Evolutionary conservation across 2,797 vertebrate genomes (phyloP).

Genomic region (Manis pentadactyla): DNA sequence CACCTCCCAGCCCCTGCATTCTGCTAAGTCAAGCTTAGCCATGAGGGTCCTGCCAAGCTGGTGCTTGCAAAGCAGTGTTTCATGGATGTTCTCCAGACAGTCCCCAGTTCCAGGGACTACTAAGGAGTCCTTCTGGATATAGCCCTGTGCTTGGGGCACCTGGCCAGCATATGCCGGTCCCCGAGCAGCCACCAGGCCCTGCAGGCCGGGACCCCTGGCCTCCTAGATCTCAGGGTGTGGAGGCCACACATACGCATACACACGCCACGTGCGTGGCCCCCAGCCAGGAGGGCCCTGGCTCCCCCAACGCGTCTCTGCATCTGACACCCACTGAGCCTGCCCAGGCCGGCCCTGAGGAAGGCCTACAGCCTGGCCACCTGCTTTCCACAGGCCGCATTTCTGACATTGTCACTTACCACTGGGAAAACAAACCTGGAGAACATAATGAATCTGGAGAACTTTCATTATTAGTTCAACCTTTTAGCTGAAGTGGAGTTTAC

Average conservation of each 20-base stretch:
- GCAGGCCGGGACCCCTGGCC: not conserved
- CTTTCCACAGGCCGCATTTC: not conserved
- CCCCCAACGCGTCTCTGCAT: too few relatives aligned
- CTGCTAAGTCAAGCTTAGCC: not conserved
- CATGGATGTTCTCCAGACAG: rapidly evolving
- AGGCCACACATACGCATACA: too few relatives aligned
- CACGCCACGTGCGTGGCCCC: rapidly evolving
- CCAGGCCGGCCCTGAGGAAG: rapidly evolving
- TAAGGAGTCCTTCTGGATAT: not conserved
- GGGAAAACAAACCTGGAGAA: not conserved
- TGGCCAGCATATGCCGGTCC: too few relatives aligned
- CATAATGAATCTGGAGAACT: not conserved
- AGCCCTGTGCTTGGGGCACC: rapidly evolving
- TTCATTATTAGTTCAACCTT: not conserved
- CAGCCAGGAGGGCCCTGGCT: not conserved
- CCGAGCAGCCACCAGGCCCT: not conserved
- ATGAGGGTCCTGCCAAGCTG: rapidly evolving
- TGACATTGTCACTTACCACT: rapidly evolving
- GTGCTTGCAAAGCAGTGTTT: rapidly evolving
- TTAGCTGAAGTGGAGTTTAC: not conserved
- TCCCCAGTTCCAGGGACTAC: rapidly evolving
- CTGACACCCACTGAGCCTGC: not conserved
- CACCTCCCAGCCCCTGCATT: too few relatives aligned
- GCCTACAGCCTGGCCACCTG: rapidly evolving
- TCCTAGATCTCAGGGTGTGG: not conserved